phyloP scores from a whole-genome alignment of 2,797 vertebrate species.

The Oreochromis grahami region DNA sequence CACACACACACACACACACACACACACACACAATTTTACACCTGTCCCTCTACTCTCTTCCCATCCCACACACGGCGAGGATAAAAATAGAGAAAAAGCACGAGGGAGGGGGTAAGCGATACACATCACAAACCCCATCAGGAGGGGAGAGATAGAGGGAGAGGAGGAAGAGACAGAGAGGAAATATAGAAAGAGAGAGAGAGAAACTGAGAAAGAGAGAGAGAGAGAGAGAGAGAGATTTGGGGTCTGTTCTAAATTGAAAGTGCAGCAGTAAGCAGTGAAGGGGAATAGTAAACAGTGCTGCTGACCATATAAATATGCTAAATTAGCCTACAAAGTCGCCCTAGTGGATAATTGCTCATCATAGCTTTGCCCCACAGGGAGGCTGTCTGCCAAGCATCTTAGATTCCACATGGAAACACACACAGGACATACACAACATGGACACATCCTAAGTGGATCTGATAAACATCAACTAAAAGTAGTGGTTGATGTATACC shows the following conservation, averaged over 20 bases:
- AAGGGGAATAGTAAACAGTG: conserved; percentile 76
- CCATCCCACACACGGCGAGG: conserved; percentile 65
- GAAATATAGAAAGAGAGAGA: conserved; percentile 12
- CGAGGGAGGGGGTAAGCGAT: conserved; percentile 46
- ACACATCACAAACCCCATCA: conserved; percentile 76
- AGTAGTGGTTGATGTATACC: background rate
- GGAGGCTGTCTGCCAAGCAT: conserved; percentile 68
- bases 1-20: conserved; percentile 12
- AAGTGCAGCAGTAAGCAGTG: conserved; percentile 76
- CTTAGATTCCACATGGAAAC: conserved; percentile 70
- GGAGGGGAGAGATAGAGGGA: conserved; percentile 60
- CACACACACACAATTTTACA: conserved; percentile 54
- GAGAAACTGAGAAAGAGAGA: background rate
- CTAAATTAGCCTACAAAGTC: conserved; percentile 77
- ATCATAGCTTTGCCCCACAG: conserved; percentile 70
- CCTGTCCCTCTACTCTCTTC: conserved; percentile 66
- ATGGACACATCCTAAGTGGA: conserved; percentile 9
- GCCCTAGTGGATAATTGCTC: conserved; percentile 78
- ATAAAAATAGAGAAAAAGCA: conserved; percentile 72
- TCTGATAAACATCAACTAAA: conserved; percentile 14
- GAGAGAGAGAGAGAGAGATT: conserved; percentile 10
- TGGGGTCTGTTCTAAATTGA: conserved; percentile 67
- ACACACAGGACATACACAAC: conserved; percentile 44
- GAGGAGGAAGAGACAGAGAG: conserved; percentile 44
- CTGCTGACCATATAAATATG: conserved; percentile 79